phyloP scores from a whole-genome alignment of 2,113 vertebrate genomes.

The Coregonus clupeaformis region DNA sequence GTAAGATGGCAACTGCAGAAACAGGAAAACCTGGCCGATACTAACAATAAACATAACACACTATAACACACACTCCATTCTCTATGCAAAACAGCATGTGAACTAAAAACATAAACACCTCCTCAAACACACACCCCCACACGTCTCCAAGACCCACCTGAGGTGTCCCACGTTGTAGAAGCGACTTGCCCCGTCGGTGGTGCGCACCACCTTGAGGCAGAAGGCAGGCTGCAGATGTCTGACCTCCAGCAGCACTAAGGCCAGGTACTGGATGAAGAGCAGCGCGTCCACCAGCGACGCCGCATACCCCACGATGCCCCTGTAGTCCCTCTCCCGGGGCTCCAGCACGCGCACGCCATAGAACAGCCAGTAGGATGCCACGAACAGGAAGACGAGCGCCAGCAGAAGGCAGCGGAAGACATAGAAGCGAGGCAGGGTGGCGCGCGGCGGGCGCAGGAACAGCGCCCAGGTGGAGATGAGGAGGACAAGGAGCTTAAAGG shows the following conservation, averaged over 20 bases:
- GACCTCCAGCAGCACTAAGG: constrained; percentile 87
- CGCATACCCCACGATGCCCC: constrained; percentile 87
- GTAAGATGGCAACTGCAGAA: no score
- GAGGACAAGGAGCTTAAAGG: constrained; percentile 91
- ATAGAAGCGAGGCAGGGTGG: constrained; percentile 84
- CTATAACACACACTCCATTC: constrained; percentile 95
- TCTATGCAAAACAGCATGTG: constrained; percentile 49
- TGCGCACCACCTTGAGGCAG: constrained; percentile 89
- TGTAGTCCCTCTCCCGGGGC: constrained; percentile 80
- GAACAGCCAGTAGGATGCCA: constrained; percentile 91
- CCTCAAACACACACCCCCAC: no score
- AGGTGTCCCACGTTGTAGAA: constrained; percentile 92
- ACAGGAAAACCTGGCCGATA: no score
- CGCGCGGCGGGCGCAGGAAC: constrained; percentile 86
- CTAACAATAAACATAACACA: no score
- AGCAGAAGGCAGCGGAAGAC: constrained; percentile 87
- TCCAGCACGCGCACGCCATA: constrained; percentile 88
- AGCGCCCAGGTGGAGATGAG: constrained; percentile 91
- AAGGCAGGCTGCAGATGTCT: constrained; percentile 90
- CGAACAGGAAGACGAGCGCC: constrained; percentile 88
- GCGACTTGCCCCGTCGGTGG: constrained; percentile 85
- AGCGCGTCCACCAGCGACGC: constrained; percentile 88
- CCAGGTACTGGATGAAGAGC: constrained; percentile 92
- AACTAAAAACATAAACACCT: neutral
- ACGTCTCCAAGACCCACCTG: constrained; percentile 82